Evolutionary conservation across 2,888 invertebrate species (phyloP).

Genomic region (Mythimna vitellina): DNA sequence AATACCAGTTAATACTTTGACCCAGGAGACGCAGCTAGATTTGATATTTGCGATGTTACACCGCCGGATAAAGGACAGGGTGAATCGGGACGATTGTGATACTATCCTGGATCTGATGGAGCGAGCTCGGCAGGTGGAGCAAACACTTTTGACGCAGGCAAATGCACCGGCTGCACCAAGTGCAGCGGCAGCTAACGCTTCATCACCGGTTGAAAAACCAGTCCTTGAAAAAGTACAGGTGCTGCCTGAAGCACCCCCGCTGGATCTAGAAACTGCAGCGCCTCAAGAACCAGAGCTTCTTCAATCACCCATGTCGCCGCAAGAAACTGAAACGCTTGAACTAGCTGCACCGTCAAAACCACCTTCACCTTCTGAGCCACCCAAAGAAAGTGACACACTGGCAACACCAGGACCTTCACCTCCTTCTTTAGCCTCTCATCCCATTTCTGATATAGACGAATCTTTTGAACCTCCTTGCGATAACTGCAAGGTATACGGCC

Average conservation of each 20-base stretch:
- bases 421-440: not conserved
- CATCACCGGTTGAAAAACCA: too few species aligned
- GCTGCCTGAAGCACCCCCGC: not conserved
- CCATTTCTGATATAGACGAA: not conserved
- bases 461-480: constrained; percentile 4
- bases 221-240: not conserved
- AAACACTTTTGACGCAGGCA: not conserved
- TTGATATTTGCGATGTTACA: constrained; percentile 23
- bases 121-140: constrained; percentile 16
- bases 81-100: constrained; percentile 25
- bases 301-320: not conserved
- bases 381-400: not conserved
- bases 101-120: constrained; percentile 11
- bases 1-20: constrained; percentile 27
- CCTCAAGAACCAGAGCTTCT: not conserved
- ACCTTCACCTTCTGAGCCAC: not conserved
- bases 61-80: constrained; percentile 17
- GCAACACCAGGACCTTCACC: not conserved
- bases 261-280: not conserved
- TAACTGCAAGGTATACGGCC: constrained; percentile 15
- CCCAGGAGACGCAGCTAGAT: constrained; percentile 36
- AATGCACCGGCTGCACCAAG: not conserved
- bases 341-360: not conserved
- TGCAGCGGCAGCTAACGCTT: too few species aligned
- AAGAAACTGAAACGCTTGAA: not conserved